phyloP scores from a whole-genome alignment of 2,888 invertebrate genomes.

The Orchestes rusci region DNA sequence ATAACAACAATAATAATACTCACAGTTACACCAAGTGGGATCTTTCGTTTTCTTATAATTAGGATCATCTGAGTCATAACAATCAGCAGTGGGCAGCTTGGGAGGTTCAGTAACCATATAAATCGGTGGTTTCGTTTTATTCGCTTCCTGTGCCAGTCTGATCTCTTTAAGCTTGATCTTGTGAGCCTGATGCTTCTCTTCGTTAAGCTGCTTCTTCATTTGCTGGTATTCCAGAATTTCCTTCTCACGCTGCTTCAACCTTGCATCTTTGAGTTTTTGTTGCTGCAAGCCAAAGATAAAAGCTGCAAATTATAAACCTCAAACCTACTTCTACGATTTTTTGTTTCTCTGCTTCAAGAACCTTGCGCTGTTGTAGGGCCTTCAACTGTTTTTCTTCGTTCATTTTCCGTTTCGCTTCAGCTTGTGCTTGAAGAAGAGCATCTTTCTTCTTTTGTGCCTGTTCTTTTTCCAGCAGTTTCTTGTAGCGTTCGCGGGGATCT shows the following conservation, averaged over 20 bases:
- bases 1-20: conserved; percentile 28
- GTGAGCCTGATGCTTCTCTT: conserved; percentile 33
- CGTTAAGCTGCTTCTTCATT: conserved; percentile 44
- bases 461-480: conserved; percentile 30
- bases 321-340: conserved; percentile 42
- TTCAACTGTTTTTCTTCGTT: conserved; percentile 43
- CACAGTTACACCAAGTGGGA: conserved; percentile 46
- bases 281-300: not conserved
- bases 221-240: conserved; percentile 43
- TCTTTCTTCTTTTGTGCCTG: conserved; percentile 49
- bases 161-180: conserved; percentile 34
- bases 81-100: conserved; percentile 48
- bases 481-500: conserved; percentile 29
- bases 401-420: conserved; percentile 49
- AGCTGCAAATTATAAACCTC: not conserved
- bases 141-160: not conserved
- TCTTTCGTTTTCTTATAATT: conserved; percentile 37
- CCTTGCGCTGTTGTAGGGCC: conserved; percentile 45
- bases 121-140: conserved; percentile 33
- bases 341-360: conserved; percentile 46
- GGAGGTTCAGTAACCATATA: conserved; percentile 40
- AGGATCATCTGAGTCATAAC: conserved; percentile 51
- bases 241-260: conserved; percentile 29
- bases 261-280: conserved; percentile 17
- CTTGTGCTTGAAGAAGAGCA: conserved; percentile 51